phyloP scores from a whole-genome alignment of 1,140 invertebrate genomes.

The Brachionus plicatilis region DNA sequence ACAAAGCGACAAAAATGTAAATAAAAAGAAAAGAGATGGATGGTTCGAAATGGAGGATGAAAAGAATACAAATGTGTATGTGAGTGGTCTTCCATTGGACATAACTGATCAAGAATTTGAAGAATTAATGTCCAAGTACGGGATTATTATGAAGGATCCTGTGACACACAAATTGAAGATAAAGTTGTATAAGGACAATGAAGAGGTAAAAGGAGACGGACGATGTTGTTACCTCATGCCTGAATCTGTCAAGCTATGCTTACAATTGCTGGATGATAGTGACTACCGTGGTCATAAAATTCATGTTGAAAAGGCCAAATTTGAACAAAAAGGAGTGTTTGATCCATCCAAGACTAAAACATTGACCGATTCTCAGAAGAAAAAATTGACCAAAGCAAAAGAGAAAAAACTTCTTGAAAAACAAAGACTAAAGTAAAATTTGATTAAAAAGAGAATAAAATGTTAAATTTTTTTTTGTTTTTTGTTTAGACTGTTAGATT shows the following conservation, averaged over 20 bases:
- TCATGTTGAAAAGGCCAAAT: constrained; percentile 84
- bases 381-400: constrained; percentile 72
- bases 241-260: constrained; percentile 86
- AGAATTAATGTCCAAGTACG: constrained; percentile 89
- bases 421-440: constrained; percentile 1
- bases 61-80: constrained; percentile 95
- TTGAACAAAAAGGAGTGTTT: constrained; percentile 88
- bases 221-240: constrained; percentile 93
- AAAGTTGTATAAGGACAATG: constrained; percentile 77
- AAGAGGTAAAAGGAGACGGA: constrained; percentile 86
- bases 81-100: constrained; percentile 80
- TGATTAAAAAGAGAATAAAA: background rate
- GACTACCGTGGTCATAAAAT: constrained; percentile 69
- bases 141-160: constrained; percentile 83
- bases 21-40: constrained; percentile 48
- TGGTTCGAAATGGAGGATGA: constrained; percentile 91
- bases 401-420: constrained; percentile 58
- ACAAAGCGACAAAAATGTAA: background rate
- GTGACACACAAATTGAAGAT: constrained; percentile 77
- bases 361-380: constrained; percentile 3
- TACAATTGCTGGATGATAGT: constrained; percentile 84
- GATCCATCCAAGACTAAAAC: constrained; percentile 63
- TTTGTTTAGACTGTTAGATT: background rate
- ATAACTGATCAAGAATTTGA: constrained; percentile 71
- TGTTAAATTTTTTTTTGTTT: background rate